phyloP scores from a whole-genome alignment of 2,797 vertebrate genomes.

The Peromyscus attwateri region DNA sequence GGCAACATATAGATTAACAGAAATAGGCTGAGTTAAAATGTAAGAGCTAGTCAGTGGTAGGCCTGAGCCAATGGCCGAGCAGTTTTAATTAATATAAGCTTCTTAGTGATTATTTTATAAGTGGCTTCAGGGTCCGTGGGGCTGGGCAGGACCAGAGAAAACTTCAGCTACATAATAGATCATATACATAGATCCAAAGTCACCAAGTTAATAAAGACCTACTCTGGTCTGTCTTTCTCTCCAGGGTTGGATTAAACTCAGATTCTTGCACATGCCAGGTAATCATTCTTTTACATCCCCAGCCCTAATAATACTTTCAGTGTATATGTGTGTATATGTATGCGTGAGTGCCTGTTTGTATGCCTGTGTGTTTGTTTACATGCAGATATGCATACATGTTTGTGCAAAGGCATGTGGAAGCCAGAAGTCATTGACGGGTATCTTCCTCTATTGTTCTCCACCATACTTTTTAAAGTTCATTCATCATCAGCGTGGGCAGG shows the following conservation, averaged over 20 bases:
- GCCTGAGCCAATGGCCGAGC: too few relatives aligned
- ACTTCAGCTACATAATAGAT: too few relatives aligned
- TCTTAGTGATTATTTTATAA: too few relatives aligned
- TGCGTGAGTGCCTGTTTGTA: not conserved
- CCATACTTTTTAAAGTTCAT: not conserved
- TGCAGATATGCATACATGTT: not conserved
- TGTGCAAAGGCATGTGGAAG: not conserved
- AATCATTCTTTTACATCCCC: not conserved
- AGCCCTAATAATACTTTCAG: not conserved
- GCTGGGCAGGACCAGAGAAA: too few relatives aligned
- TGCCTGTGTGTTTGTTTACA: not conserved
- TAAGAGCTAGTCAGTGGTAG: too few relatives aligned
- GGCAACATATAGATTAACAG: too few relatives aligned
- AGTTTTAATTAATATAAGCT: too few relatives aligned
- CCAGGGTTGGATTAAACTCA: not conserved
- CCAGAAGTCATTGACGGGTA: not conserved
- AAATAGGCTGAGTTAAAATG: too few relatives aligned
- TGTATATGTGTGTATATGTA: not conserved
- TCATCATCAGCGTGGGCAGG: not conserved
- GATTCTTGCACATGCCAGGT: not conserved
- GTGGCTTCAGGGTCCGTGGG: too few relatives aligned
- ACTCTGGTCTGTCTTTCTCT: not conserved
- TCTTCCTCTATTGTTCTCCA: not conserved
- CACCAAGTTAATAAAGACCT: conserved; percentile 15
- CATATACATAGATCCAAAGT: not conserved